phyloP scores from a whole-genome alignment of 2,113 vertebrate genomes.

The human (Homo sapiens) region DNA sequence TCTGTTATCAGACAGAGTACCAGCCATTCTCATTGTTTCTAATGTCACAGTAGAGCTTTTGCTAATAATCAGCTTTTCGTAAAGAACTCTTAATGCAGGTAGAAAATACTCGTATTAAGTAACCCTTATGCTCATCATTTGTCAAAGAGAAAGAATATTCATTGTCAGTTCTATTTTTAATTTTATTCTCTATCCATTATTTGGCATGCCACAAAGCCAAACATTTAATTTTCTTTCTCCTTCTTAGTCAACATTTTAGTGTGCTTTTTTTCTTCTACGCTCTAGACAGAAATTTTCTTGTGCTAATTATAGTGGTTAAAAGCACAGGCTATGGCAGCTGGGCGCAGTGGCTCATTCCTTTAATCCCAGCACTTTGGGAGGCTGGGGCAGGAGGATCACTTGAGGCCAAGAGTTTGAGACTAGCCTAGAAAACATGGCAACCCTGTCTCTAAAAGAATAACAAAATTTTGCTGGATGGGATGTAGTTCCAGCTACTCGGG shows the following conservation, averaged over 20 bases:
- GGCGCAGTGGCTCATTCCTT: too few species aligned
- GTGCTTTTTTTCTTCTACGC: background rate
- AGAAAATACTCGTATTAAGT: background rate
- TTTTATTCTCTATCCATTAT: background rate
- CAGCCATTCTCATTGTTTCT: background rate
- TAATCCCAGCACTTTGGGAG: too few species aligned
- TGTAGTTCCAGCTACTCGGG: too few species aligned
- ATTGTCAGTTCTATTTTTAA: background rate
- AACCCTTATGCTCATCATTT: background rate
- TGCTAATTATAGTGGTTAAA: background rate
- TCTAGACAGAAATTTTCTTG: constrained; percentile 1
- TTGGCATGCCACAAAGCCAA: background rate
- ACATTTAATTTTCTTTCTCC: background rate
- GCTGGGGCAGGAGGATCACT: too few species aligned
- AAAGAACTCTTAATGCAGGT: background rate
- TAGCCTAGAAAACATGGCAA: too few species aligned
- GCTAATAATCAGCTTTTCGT: background rate
- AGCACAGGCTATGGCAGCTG: background rate
- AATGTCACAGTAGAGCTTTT: background rate
- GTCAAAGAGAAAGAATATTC: background rate
- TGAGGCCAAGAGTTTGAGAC: too few species aligned
- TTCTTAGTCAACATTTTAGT: background rate
- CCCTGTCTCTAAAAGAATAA: too few species aligned
- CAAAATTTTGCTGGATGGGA: too few species aligned
- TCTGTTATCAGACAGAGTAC: background rate